Base-by-base conservation (phyloP, 37 sponge, comb jelly and placozoan species). In the Mnemiopsis leidyi region DNA sequence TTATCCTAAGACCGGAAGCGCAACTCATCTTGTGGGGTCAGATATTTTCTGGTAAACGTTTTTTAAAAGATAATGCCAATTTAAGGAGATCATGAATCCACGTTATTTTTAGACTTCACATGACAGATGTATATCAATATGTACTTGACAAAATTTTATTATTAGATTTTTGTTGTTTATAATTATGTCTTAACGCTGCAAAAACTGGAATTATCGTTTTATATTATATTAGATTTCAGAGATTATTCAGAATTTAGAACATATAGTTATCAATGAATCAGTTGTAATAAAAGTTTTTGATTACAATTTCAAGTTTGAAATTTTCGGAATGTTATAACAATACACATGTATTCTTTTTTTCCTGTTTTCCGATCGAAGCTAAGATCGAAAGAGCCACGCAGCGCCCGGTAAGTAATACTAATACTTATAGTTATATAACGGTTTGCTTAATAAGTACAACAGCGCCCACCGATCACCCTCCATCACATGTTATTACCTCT, bases 271-370 rank as follows among this genome's bases (percentile, higher is more conserved):
- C 73, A 28, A n/a, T n/a, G n/a, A n/a, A 29, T 71, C 73, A 32
- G 79, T 77, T 77, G 79, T 77, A 77, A 77, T 77, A 77, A 77
- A 77, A 77, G 79, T 77, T 77, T n/a, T 26, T 77, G 79, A 77
- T 77, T 77, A 21, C 26, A 77, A 34, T 77, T 77, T 77, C 61
- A 48, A 48, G 61, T 48, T 48, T 48, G 61, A 48, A 48, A 48
- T 48, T 48, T 48, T 18, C 13, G 61, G 61, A 48, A 48, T 48
- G 61, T n/a, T n/a, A n/a, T n/a, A n/a, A n/a, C n/a, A n/a, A n/a
- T n/a, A n/a, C n/a, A n/a, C n/a, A n/a, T n/a, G n/a, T n/a, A n/a
- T n/a, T n/a, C n/a, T n/a, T n/a, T n/a, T n/a, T n/a, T n/a, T n/a
- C n/a, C n/a, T n/a, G n/a, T n/a, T n/a, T n/a, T n/a, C n/a, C n/a